A percentile compares a stretch with the other conserved stretches of the same genome.
Evolutionary conservation across 2,797 vertebrate genomes (phyloP).

Genomic region (Schizopygopsis malacanthus): DNA sequence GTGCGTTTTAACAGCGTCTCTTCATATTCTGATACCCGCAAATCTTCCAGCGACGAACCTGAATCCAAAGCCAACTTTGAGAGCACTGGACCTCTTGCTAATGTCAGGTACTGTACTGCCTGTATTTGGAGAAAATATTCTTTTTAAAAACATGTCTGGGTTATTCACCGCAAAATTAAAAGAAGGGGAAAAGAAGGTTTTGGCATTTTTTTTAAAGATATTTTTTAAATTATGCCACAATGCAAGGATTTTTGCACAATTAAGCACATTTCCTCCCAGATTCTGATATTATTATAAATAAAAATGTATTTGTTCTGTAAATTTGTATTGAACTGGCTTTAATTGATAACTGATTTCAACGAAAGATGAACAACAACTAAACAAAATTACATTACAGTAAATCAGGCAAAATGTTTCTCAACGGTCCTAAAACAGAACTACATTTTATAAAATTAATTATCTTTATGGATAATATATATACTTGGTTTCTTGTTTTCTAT

Average conservation of each 20-base stretch:
- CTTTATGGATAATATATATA: not conserved
- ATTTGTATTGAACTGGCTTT: not conserved
- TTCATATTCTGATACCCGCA: conserved; percentile 91
- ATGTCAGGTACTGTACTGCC: conserved; percentile 85
- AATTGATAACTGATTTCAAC: not conserved
- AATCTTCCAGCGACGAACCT: conserved; percentile 90
- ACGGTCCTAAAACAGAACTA: not conserved
- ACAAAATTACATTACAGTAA: not conserved
- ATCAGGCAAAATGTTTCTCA: not conserved
- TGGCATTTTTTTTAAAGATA: not conserved
- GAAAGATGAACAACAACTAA: not conserved
- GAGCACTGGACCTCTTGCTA: conserved; percentile 93
- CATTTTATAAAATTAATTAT: not conserved
- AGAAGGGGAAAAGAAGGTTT: not conserved
- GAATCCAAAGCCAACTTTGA: conserved; percentile 91
- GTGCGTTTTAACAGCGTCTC: conserved; percentile 98
- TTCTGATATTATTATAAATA: not conserved
- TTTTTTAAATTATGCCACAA: not conserved
- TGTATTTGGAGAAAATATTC: not conserved
- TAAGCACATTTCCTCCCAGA: not conserved
- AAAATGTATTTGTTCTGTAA: not conserved
- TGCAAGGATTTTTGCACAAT: not conserved
- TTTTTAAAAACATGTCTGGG: not conserved
- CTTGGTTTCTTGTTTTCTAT: not conserved
- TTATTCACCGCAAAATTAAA: not conserved